Conservation (phyloP, 2,113 vertebrate species). For the Alaudala cheleensis region DNA sequence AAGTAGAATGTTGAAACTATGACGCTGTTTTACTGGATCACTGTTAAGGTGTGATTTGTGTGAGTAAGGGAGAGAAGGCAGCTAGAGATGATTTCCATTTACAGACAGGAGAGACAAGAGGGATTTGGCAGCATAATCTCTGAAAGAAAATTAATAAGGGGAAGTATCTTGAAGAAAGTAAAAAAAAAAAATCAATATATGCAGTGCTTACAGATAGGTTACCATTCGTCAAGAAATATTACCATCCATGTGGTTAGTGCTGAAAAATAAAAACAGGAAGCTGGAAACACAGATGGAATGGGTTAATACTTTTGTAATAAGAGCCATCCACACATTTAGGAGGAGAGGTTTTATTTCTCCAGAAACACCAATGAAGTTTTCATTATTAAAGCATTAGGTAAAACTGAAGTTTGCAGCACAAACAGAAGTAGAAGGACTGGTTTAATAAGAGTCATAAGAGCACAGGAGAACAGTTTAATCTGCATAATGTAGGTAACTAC, state of each 20-base stretch:
- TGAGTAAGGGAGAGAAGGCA: not conserved
- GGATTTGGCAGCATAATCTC: not conserved
- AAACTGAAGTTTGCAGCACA: not conserved
- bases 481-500: not conserved
- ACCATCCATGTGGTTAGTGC: not conserved
- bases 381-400: not conserved
- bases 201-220: not conserved
- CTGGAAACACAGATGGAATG: not conserved
- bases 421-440: not conserved
- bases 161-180: not conserved
- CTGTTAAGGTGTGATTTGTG: not conserved
- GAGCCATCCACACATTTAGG: not conserved
- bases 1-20: not conserved
- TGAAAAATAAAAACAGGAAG: not conserved
- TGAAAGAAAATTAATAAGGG: not conserved
- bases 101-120: not conserved
- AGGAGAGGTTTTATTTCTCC: not conserved
- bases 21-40: not conserved
- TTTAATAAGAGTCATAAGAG: not conserved
- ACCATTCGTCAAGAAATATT: not conserved
- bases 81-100: not conserved
- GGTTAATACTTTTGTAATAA: not conserved
- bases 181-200: not conserved
- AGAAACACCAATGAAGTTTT: not conserved
- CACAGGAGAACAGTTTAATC: not conserved